Base-by-base conservation (phyloP, 2,888 invertebrate species). In the Biston betularia region DNA sequence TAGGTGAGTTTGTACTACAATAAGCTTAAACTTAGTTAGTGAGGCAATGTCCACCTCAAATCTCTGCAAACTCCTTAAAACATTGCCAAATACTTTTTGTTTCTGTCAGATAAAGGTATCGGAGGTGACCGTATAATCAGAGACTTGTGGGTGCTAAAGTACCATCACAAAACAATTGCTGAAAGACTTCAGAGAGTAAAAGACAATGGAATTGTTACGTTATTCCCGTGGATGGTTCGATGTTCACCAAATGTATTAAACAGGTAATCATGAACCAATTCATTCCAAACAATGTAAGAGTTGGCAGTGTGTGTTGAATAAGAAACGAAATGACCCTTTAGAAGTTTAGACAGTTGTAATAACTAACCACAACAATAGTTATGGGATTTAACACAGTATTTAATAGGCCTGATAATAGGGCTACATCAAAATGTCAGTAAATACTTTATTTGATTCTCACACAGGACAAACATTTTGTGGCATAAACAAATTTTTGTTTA, bases 221-320 rank as follows among this genome's bases (percentile, higher is more conserved):
- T 95, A 11, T 95, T 94, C 86, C 95, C 96, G 4, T 96, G 96
- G 96, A 95, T 96, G 95, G 94, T 96, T 42, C 88, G 95, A 71
- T 95, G 95, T 79, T 89, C 95, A 24, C 94, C 95, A 73, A 83
- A 89, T 33, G 90, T 94, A 75, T 82, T 95, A 48, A 87, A 94
- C 70, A 95, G 94, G 96, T 95, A 53, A 53, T 38, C 33, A 38
- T 53, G 15, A 15, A 10, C 9, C 10, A 38, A 14, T 14, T 15
- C 35, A 5, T 3, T 14, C n/a, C n/a, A n/a, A 24, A 44, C 15
- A 48, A 15, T 15, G 14, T 14, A 14, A 45, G n/a, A n/a, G 44
- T n/a, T 40, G 6, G 7, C 1, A 24, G 24, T 24, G 3, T 24
- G 24, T 24, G 24, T 24, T 24, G 24, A 24, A 24, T 24, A 24